Percentiles rank a stretch among this genome's conserved stretches.
phyloP scores from a whole-genome alignment of 2,888 invertebrate genomes.

The Stenodema calcarata region DNA sequence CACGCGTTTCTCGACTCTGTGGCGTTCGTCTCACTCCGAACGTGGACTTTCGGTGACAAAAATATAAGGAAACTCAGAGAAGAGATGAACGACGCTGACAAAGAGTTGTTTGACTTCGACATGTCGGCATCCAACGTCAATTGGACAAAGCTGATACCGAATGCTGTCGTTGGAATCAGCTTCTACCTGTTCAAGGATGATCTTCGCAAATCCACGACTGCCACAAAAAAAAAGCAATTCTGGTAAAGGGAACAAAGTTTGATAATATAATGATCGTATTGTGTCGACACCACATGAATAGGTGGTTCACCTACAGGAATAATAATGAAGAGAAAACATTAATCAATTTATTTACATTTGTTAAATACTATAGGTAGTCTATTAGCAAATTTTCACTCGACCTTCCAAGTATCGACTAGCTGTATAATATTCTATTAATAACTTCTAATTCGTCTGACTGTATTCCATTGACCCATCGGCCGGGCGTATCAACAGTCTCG shows the following conservation, averaged over 20 bases:
- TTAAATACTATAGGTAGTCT: no score
- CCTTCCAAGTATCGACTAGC: no score
- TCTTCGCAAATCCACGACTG: slow-evolving; percentile 71
- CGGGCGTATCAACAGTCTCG: no score
- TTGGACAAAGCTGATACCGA: slow-evolving; percentile 77
- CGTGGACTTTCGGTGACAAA: slow-evolving; percentile 76
- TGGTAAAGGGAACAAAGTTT: slow-evolving; percentile 61
- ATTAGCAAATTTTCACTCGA: no score
- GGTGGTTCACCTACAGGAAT: background rate
- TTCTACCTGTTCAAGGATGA: slow-evolving; percentile 82
- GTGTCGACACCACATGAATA: background rate
- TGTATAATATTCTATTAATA: no score
- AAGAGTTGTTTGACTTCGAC: slow-evolving; percentile 74
- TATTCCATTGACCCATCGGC: no score
- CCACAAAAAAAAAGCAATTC: slow-evolving; percentile 69
- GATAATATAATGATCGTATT: background rate
- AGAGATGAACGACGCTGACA: slow-evolving; percentile 67
- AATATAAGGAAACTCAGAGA: slow-evolving; percentile 69
- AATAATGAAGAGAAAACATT: background rate
- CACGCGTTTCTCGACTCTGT: slow-evolving; percentile 76
- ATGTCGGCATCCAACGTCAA: slow-evolving; percentile 68
- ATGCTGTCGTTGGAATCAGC: slow-evolving; percentile 75
- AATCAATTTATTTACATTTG: no score
- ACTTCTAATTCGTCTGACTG: no score
- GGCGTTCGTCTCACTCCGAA: slow-evolving; percentile 78